Conservation (phyloP, 2,113 vertebrate species). For the Cranoglanis bouderius region DNA sequence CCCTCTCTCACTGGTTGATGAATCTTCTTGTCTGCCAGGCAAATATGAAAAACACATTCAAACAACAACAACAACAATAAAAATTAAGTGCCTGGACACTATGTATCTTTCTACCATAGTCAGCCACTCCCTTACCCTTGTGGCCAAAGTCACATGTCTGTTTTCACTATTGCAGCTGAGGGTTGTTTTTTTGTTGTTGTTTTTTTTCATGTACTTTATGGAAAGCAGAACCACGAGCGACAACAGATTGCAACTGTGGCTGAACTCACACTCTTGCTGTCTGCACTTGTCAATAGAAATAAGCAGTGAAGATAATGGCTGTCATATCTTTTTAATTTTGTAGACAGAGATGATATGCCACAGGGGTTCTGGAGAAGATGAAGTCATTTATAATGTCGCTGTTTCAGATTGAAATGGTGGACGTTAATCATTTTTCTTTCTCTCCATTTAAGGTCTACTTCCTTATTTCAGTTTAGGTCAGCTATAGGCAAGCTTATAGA, state of each 20-base stretch:
- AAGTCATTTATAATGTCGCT: slow-evolving; percentile 3
- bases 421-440: slow-evolving; percentile 17
- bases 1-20: no score
- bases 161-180: neutral
- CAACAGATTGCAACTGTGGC: slow-evolving; percentile 53
- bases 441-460: neutral
- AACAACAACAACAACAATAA: neutral
- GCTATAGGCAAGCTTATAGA: neutral
- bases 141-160: neutral
- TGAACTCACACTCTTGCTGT: slow-evolving; percentile 51
- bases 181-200: neutral
- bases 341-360: slow-evolving; percentile 46
- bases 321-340: slow-evolving; percentile 60
- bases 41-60: neutral
- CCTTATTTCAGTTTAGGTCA: neutral
- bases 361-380: slow-evolving; percentile 45
- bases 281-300: slow-evolving; percentile 63
- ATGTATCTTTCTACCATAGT: neutral
- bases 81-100: neutral
- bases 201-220: neutral
- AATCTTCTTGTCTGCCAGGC: no score
- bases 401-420: slow-evolving; percentile 29
- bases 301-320: slow-evolving; percentile 45
- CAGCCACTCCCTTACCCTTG: neutral
- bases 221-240: slow-evolving; percentile 32